Conservation (phyloP, 2,797 vertebrate genomes). For the Eupleurogrammus muticus region DNA sequence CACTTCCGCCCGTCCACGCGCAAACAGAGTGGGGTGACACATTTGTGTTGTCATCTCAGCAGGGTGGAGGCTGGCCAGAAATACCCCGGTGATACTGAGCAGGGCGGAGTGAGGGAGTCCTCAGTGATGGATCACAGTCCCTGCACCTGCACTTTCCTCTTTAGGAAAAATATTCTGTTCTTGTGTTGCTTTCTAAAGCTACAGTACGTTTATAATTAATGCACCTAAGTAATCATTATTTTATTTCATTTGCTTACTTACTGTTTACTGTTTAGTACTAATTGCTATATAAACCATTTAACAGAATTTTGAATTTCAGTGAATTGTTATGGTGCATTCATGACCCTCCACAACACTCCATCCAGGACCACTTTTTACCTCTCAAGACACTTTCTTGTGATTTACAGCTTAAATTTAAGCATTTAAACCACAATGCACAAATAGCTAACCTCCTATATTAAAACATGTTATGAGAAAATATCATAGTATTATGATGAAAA, state of each 20-base stretch:
- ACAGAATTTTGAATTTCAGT: background rate
- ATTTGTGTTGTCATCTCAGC: constrained; percentile 61
- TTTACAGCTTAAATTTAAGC: background rate
- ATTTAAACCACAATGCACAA: too few species aligned
- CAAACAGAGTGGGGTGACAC: constrained; percentile 31
- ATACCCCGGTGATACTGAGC: constrained; percentile 30
- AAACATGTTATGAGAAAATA: too few species aligned
- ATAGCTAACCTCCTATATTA: too few species aligned
- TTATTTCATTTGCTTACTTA: background rate
- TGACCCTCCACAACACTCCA: background rate
- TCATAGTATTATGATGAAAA: background rate
- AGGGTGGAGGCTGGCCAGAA: constrained; percentile 43
- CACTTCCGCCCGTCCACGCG: constrained; percentile 20
- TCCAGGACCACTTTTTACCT: background rate
- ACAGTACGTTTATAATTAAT: background rate
- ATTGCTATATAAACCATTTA: background rate
- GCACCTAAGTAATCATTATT: background rate
- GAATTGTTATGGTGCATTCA: background rate
- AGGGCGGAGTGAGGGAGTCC: constrained; percentile 6
- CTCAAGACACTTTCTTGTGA: background rate
- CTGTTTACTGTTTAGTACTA: background rate
- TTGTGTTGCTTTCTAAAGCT: constrained; percentile 21
- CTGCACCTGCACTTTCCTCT: constrained; percentile 22
- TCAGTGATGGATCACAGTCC: constrained; percentile 18
- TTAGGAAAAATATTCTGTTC: background rate